Conservation (phyloP, 2,113 vertebrate species). For the Otolemur garnettii region DNA sequence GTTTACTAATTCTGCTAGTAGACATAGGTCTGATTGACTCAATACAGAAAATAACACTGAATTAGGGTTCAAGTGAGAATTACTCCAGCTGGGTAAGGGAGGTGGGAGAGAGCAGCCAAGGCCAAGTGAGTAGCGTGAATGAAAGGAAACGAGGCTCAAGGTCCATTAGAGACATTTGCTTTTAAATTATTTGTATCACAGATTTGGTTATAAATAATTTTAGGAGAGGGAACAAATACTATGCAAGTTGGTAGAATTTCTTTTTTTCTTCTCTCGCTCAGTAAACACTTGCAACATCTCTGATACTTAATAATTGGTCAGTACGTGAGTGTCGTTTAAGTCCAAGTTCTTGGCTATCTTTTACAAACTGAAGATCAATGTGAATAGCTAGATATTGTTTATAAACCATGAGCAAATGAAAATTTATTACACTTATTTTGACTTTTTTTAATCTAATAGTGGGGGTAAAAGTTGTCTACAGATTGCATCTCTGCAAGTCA, state of each 20-base stretch:
- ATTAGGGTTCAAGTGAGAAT: background rate
- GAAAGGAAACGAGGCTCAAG: background rate
- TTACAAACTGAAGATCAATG: background rate
- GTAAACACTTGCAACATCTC: background rate
- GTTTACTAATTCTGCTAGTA: background rate
- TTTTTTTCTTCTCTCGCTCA: background rate
- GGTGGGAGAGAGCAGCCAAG: background rate
- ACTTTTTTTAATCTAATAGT: background rate
- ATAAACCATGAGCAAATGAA: background rate
- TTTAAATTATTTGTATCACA: background rate
- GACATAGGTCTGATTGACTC: background rate
- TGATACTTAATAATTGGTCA: background rate
- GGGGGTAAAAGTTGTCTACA: background rate
- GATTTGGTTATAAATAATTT: background rate
- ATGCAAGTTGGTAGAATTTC: background rate
- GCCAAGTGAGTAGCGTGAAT: background rate
- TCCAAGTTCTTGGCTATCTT: background rate
- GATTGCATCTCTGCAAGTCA: background rate
- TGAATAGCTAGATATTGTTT: background rate
- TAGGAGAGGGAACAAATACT: background rate
- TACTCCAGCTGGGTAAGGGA: background rate
- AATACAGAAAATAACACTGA: background rate
- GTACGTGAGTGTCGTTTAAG: background rate
- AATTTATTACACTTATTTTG: background rate
- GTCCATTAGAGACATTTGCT: background rate